These are phyloP conservation scores for Automeris io DNA, from an alignment of 2,888 invertebrate species.

Conservation along the genomic window DNA sequence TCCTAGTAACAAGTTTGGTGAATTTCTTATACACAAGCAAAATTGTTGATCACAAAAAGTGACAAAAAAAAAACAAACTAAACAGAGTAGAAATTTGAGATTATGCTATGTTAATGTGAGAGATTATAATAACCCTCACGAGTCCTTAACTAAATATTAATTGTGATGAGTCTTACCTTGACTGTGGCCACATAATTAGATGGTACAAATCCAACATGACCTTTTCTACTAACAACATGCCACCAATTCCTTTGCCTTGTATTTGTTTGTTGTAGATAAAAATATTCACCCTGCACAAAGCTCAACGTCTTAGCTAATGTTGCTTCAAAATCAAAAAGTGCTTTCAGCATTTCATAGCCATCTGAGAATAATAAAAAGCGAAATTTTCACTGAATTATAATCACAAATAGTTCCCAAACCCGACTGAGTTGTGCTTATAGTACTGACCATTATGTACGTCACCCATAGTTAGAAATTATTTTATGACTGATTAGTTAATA, in stretches of 20 bases:
- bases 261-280: conserved; percentile 86
- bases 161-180: conserved; percentile 81
- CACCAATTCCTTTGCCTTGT: conserved; percentile 91
- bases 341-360: conserved; percentile 88
- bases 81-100: too few relatives aligned
- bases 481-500: too few relatives aligned
- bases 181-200: conserved; percentile 90
- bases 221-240: conserved; percentile 90
- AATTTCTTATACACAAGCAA: too few relatives aligned
- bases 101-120: too few relatives aligned
- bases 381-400: too few relatives aligned
- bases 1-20: too few relatives aligned
- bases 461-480: conserved; percentile 37
- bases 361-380: conserved; percentile 50
- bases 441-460: conserved; percentile 32
- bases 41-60: too few relatives aligned
- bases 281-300: conserved; percentile 87
- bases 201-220: conserved; percentile 90
- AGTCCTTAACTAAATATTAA: too few relatives aligned
- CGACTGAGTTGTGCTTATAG: neutral
- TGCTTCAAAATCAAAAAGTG: conserved; percentile 89
- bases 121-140: too few relatives aligned
- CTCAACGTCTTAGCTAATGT: conserved; percentile 89
- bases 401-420: neutral
- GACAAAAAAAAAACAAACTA: too few relatives aligned